Evolutionary conservation across 2,888 invertebrate species (phyloP), one percentile per base, ranked within the genome.

Genomic region (Eustalomyia histrio): DNA sequence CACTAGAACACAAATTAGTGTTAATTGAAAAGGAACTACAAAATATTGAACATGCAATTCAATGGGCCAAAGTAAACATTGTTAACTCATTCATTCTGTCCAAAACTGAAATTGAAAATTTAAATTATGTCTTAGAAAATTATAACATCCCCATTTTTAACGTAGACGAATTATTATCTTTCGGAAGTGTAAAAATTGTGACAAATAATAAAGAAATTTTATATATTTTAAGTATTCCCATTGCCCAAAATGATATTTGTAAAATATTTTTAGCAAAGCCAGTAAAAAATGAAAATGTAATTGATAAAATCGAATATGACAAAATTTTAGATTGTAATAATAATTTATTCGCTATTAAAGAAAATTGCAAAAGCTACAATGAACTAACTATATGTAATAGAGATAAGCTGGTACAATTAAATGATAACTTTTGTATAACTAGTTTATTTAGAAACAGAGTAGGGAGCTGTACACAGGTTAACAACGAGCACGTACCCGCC

Each of bases 1-100:
- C 2, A 3, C 4, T 21, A 21, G 2, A 21, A 43, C 33, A 35
- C 16, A 58, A 58, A 58, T 14, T 47, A n/a, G 33, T 35, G 17
- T 33, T 58, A 35, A 68, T 79, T 39, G 67, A 79, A 24, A 68
- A 72, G 53, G 75, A 82, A 61, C 43, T 82, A 61, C 35, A 24
- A 39, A 79, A 79, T 63, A 60, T 67, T 24, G 78, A 53, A 16
- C 67, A 81, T 55, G 75, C 63, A 52, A 79, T 82, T 47, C 73
- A 79, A 74, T 76, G 67, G 73, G 69, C 69, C 3, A 82, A 67
- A 64, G n/a, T 35, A 61, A 76, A 74, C 5, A 75, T 83, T 39
- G 63, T 58, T 17, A 57, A 57, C n/a, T 57, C 55, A 21, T 43
- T 60, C 21, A 60, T 14, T 14, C 39, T n/a, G 17, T 43, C 47